Evolutionary conservation across 2,888 invertebrate species (phyloP), one percentile per base, ranked within the genome.

Genomic region (Carpatolechia fugitivella): DNA sequence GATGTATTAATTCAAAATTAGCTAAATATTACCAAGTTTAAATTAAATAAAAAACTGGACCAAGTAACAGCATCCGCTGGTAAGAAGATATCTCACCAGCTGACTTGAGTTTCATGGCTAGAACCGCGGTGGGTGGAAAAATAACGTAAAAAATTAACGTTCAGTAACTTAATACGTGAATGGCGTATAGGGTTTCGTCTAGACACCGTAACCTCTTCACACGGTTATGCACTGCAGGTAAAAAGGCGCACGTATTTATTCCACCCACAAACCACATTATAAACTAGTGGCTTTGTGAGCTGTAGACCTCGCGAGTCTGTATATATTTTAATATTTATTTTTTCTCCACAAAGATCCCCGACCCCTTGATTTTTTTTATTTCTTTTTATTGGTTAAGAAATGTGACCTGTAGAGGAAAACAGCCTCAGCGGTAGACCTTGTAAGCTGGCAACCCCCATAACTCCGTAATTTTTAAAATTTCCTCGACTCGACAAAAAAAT

Each of bases 181-280:
- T 69, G 67, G 60, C 70, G 84, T 84, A 68, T 88, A 76, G 64
- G 72, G 78, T 89, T 86, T 78, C 81, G 78, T 81, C 80, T 82
- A 80, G 81, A 79, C 78, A 72, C 68, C 66, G 69, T 78, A 72
- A 79, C 77, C 76, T 79, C 76, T 65, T 79, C 74, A 75, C 72
- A 73, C 65, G 68, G 66, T 74, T 51, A 36, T 41, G 33, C 52
- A 49, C 49, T 35, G 18, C 18, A 49, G 18, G 35, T 2, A 33
- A 31, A 31, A 8, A 48, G 18, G 7, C 16, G 14, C 11, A 18
- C 3, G 20, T 31, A 20, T 16, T 14, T 16, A 49, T n/a, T n/a
- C n/a, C n/a, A n/a, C n/a, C n/a, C n/a, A n/a, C n/a, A n/a, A n/a
- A n/a, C n/a, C n/a, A n/a, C n/a, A n/a, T n/a, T n/a, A n/a, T n/a